Conservation (phyloP, 2,113 vertebrate species). For the Upupa epops region DNA sequence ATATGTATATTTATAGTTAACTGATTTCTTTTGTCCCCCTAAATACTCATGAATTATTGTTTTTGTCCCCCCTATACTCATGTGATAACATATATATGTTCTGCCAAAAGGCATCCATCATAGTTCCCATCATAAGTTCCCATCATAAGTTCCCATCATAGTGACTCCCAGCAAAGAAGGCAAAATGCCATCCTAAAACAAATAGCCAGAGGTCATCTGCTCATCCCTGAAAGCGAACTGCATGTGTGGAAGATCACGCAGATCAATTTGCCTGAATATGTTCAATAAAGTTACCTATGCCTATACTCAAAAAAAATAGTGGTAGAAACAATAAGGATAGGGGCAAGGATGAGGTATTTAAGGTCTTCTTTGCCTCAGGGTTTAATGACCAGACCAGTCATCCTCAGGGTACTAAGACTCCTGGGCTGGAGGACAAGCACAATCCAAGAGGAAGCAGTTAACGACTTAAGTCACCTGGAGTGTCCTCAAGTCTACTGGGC, state of each 20-base stretch:
- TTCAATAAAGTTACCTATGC: background rate
- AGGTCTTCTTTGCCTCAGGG: no score
- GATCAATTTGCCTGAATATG: background rate
- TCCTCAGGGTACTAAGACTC: no score
- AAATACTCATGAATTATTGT: no score
- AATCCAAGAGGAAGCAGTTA: no score
- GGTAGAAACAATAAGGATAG: background rate
- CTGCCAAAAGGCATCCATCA: background rate
- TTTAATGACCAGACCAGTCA: no score
- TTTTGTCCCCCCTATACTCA: no score
- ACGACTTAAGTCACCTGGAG: no score
- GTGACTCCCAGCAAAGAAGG: background rate
- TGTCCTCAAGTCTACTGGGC: no score
- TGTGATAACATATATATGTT: background rate
- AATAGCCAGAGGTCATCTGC: background rate
- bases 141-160: background rate
- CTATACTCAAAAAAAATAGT: background rate
- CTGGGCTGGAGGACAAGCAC: no score
- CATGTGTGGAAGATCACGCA: background rate
- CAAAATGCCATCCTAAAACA: background rate
- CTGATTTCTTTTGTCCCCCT: conserved; percentile 35
- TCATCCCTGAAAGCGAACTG: background rate
- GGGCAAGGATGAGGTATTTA: no score
- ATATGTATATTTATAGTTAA: conserved; percentile 45
- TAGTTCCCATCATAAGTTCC: background rate